phyloP scores from a whole-genome alignment of 1,140 invertebrate species.

The Laodelphax striatellus region DNA sequence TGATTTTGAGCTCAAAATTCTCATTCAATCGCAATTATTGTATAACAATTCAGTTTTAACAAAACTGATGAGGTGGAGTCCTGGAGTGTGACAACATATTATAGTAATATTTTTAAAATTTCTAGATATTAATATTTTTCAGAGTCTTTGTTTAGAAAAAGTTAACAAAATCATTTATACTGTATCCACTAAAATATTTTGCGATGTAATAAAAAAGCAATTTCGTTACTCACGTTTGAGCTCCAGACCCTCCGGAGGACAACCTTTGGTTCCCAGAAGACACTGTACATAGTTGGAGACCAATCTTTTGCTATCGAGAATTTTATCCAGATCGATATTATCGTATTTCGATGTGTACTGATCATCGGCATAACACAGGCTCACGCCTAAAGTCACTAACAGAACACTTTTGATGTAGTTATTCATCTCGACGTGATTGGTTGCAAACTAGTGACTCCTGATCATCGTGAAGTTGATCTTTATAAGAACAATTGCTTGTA shows the following conservation, averaged over 20 bases:
- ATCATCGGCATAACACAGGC: background rate
- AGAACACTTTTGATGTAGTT: background rate
- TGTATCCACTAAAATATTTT: no score
- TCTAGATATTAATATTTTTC: no score
- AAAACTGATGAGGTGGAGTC: no score
- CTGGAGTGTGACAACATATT: no score
- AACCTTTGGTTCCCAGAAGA: slow-evolving; percentile 35
- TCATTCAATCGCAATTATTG: no score
- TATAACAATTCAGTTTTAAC: no score
- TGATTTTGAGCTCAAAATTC: no score
- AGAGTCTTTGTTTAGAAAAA: no score
- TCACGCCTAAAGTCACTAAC: background rate
- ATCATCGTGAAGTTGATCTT: background rate
- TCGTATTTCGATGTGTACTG: slow-evolving; percentile 41
- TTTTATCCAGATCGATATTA: slow-evolving; percentile 37
- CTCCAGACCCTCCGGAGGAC: slow-evolving; percentile 37
- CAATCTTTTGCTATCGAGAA: slow-evolving; percentile 38
- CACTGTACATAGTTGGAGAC: slow-evolving; percentile 41
- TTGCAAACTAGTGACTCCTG: background rate
- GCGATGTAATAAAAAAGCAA: no score
- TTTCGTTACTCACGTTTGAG: slow-evolving; percentile 36
- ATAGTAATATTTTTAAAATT: no score
- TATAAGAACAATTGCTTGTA: no score
- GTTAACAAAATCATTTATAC: no score
- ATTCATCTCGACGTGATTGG: background rate